These are phyloP conservation scores for Ictalurus furcatus DNA, from an alignment of 2,113 vertebrate species.

Conservation along the genomic window DNA sequence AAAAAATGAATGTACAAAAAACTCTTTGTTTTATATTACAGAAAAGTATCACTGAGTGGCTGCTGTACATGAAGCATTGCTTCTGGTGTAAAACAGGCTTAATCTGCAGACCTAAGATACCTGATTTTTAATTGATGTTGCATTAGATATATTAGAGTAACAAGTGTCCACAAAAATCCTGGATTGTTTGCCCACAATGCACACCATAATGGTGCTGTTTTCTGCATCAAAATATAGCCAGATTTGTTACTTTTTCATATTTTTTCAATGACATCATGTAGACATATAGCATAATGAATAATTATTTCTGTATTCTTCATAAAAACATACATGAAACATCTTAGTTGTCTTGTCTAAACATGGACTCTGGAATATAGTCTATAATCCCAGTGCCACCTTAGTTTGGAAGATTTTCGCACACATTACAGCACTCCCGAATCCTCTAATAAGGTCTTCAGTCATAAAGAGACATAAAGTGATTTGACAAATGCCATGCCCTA, in stretches of 20 bases:
- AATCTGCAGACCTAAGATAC: neutral
- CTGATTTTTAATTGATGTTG: neutral
- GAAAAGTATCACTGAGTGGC: neutral
- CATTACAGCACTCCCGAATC: neutral
- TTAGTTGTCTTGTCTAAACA: neutral
- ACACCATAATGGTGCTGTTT: neutral
- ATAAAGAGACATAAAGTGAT: neutral
- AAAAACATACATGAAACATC: neutral
- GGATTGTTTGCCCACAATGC: neutral
- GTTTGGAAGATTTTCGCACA: neutral
- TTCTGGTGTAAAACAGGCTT: neutral
- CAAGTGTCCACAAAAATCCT: neutral
- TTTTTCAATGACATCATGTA: neutral
- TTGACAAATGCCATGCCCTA: constrained; percentile 4
- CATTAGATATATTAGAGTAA: neutral
- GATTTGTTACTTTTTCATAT: neutral
- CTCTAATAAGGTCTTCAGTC: neutral
- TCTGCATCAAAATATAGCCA: neutral
- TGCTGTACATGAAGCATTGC: neutral
- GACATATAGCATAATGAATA: neutral
- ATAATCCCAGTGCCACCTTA: neutral
- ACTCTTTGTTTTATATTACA: neutral
- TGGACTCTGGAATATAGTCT: neutral
- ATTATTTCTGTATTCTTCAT: neutral
- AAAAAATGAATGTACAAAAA: neutral